Base-by-base conservation (phyloP, 2,113 vertebrate species). In the Channa maculata region DNA sequence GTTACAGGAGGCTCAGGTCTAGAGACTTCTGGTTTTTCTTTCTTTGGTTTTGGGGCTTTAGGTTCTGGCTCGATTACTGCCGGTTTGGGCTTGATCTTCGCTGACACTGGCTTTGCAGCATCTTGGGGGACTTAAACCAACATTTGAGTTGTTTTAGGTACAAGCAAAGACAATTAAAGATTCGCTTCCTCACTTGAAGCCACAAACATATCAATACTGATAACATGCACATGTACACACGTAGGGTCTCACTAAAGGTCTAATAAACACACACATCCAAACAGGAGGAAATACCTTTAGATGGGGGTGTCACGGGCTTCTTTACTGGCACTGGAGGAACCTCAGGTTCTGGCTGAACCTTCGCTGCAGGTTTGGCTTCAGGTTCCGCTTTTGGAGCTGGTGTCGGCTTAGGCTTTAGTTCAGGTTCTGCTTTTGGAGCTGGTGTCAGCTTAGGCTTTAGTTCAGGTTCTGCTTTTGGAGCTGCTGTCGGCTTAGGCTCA, bases 81-180 rank as follows among this genome's bases (percentile, higher is more conserved):
- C 8, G 57, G 44, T 48, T 64, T 11, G 9, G 61, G 49, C 50
- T 24, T 24, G 24, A 24, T 24, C 24, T 24, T 24, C 24, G 24
- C 24, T 24, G 24, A 24, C 24, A 24, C 24, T 24, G 24, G 24
- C 24, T 24, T 24, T 1, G 24, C 8, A 44, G 70, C 66, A 48
- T 90, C 90, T 82, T 88, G 79, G 0, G 78, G 73, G 86, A 94
- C 96, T 97, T 97, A 85, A 95, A 96, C 94, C 62, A 84, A 92
- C 65, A 93, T 82, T 83, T 14, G 82, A 12, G 65, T 38, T 4
- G 46, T 15, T 85, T 84, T 62, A 83, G 68, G 71, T 66, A 36
- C 0, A 2, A 77, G 34, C 4, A 83, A 71, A 86, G 41, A 84
- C 5, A 45, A 12, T 66, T 15, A 86, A 93, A 89, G 90, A 91